Evolutionary conservation across 2,797 vertebrate genomes (phyloP), one percentile per base, ranked within the genome.

Genomic region (Schizopygopsis malacanthus): DNA sequence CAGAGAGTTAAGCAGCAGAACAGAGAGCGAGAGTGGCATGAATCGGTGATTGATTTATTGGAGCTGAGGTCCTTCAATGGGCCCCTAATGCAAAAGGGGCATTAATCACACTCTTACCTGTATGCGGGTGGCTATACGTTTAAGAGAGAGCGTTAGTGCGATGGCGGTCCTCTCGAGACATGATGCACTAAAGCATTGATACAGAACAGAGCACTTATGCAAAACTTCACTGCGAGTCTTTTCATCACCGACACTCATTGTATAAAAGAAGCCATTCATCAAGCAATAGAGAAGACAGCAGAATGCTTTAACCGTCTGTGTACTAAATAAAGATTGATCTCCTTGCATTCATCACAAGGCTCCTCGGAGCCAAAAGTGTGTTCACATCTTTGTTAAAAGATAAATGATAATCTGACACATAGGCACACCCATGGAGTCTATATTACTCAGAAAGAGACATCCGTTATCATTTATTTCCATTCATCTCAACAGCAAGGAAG

Each of bases 291-390:
- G 75, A 41, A 85, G 77, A 80, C 28, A 33, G 84, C 67, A 79
- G 39, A 80, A 85, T 63, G 76, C 77, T 61, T 80, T 61, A 80
- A 63, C 76, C 15, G 65, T 85, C 84, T 85, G 77, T 85, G 43
- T 71, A 41, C 83, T 79, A 87, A 88, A 88, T 67, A 84, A 82
- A 67, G 83, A 88, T 82, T 85, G 87, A 88, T 88, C 65, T 82
- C 79, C 69, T 63, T 15, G 77, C 65, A 88, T 88, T 88, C 79
- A 88, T 88, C 83, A 88, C 65, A 50, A 33, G 65, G 16, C 39
- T 47, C 28, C 79, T 56, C 70, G 1, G 43, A 65, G 43, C 77
- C 79, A 75, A 86, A 86, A 77, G 78, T 33, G 16, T 20, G 13
- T 71, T 88, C 73, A 67, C 72, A 45, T 85, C 79, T 88, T 85